Evolutionary conservation across 2,113 vertebrate genomes (phyloP).

Genomic region (Fulica atra): DNA sequence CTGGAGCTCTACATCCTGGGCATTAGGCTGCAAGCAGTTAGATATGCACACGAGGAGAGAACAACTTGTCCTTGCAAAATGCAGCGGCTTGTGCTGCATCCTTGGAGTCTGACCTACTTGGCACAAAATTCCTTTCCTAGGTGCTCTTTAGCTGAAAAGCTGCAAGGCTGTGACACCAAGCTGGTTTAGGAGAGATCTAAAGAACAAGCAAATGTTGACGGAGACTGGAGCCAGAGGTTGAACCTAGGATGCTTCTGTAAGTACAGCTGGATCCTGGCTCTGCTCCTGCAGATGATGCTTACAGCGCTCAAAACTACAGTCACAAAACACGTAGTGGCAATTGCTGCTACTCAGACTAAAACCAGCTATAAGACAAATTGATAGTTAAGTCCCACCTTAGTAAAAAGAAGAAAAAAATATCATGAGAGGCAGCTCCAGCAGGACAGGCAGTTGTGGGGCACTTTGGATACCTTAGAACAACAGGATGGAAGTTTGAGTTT

Average conservation of each 20-base stretch:
- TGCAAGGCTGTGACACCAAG: not conserved
- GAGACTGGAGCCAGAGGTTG: not conserved
- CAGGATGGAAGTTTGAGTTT: not conserved
- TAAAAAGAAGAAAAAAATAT: not conserved
- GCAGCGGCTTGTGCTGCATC: not conserved
- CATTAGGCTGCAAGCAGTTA: not conserved
- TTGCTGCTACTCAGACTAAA: not conserved
- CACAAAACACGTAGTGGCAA: not conserved
- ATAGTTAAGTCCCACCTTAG: not conserved
- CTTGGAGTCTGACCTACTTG: not conserved
- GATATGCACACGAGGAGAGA: fast-evolving
- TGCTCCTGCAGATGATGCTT: not conserved
- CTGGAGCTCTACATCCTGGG: not conserved
- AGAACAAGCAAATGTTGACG: not conserved
- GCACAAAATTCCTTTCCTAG: not conserved
- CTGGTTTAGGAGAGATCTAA: not conserved
- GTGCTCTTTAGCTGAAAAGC: not conserved
- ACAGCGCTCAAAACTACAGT: not conserved
- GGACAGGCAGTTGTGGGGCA: not conserved
- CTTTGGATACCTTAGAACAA: not conserved
- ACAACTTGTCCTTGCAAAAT: fast-evolving
- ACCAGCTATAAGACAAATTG: not conserved
- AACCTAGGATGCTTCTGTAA: not conserved
- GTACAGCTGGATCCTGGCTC: not conserved
- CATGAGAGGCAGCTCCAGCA: not conserved